Conservation (phyloP, 2,888 invertebrate genomes). For the Antheraea assamensis region DNA sequence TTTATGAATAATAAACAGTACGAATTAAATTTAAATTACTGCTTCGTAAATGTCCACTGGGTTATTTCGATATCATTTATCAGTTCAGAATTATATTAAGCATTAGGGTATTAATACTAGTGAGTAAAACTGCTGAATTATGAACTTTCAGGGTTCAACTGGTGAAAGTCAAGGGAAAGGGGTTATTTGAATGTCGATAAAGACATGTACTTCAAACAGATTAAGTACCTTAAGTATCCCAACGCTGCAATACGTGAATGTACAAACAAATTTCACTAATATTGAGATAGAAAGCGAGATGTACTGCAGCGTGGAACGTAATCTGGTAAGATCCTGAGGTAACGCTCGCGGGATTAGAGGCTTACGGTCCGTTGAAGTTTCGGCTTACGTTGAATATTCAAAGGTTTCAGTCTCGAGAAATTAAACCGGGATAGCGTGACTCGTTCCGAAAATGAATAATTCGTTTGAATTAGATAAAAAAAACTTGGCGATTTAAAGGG, state of each 20-base stretch:
- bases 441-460: constrained; percentile 6
- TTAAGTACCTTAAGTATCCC: background rate
- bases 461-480: background rate
- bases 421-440: background rate
- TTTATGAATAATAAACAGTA: constrained; percentile 8
- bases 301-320: background rate
- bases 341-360: constrained; percentile 9
- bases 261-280: constrained; percentile 6
- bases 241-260: background rate
- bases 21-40: background rate
- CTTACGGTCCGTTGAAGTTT: constrained; percentile 12
- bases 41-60: background rate
- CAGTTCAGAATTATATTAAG: too few species aligned
- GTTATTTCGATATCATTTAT: background rate
- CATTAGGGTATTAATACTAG: too few species aligned
- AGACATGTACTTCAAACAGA: background rate
- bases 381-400: constrained; percentile 15
- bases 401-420: background rate
- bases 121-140: too few species aligned
- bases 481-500: background rate
- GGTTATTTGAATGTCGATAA: too few species aligned
- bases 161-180: too few species aligned
- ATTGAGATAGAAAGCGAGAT: constrained; percentile 4
- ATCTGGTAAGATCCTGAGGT: constrained; percentile 12
- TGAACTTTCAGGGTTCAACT: too few species aligned